Conservation (phyloP, 2,888 invertebrate genomes). For the Gasteruption jaculator region DNA sequence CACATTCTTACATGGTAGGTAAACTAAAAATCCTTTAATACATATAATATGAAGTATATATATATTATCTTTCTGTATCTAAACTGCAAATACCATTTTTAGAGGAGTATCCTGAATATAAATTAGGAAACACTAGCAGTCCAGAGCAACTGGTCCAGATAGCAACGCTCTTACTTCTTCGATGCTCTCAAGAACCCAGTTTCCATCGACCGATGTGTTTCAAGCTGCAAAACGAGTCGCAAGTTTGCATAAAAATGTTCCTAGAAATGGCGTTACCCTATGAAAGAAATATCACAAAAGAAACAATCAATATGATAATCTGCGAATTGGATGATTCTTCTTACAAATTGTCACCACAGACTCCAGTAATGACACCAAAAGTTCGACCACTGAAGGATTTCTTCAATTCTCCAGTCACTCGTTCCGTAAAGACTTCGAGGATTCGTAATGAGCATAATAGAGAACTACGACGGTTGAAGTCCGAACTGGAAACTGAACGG, state of each 20-base stretch:
- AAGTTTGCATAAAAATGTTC: slow-evolving; percentile 56
- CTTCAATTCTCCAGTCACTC: slow-evolving; percentile 39
- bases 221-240: slow-evolving; percentile 54
- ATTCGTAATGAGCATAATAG: slow-evolving; percentile 49
- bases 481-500: slow-evolving; percentile 60
- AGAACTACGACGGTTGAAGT: slow-evolving; percentile 56
- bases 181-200: slow-evolving; percentile 56
- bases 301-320: slow-evolving; percentile 52
- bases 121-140: no score
- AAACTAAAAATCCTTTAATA: no score
- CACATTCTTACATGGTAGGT: no score
- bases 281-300: slow-evolving; percentile 48
- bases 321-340: slow-evolving; percentile 38
- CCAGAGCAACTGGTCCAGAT: slow-evolving; percentile 51
- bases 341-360: slow-evolving; percentile 19
- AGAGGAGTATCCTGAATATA: slow-evolving; percentile 54
- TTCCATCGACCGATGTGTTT: slow-evolving; percentile 58
- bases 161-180: slow-evolving; percentile 56
- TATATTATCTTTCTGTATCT: slow-evolving; percentile 1
- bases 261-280: slow-evolving; percentile 56
- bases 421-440: slow-evolving; percentile 34
- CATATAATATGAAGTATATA: background rate
- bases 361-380: slow-evolving; percentile 28
- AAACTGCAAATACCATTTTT: slow-evolving; percentile 11
- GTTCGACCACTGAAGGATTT: slow-evolving; percentile 34